phyloP scores from a whole-genome alignment of 1,140 invertebrate species.

The Polypedilum pembai region DNA sequence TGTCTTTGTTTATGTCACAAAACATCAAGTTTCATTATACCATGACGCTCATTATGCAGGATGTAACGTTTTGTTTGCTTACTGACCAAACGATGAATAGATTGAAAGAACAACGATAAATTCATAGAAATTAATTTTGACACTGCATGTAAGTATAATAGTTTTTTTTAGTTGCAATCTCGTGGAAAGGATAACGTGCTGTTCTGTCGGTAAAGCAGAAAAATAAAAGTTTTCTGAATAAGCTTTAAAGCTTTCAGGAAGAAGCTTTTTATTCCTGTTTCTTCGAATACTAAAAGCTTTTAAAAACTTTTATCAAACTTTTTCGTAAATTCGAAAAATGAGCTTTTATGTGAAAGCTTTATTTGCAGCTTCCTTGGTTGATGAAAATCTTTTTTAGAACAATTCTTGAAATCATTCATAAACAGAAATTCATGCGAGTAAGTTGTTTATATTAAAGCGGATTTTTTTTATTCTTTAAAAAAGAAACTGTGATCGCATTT shows the following conservation, averaged over 20 bases:
- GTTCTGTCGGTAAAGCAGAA: too few relatives aligned
- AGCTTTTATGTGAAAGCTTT: too few relatives aligned
- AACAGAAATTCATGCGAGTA: background rate
- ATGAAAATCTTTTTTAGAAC: conserved; percentile 1
- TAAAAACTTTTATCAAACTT: background rate
- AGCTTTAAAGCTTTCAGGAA: too few relatives aligned
- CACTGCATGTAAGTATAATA: too few relatives aligned
- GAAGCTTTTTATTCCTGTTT: background rate
- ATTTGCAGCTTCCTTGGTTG: background rate
- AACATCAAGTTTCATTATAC: background rate
- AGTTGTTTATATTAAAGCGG: background rate
- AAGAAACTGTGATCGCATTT: background rate
- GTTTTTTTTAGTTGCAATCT: too few relatives aligned
- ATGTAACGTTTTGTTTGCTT: too few relatives aligned
- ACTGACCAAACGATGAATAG: too few relatives aligned
- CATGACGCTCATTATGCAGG: too few relatives aligned
- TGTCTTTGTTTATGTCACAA: conserved; percentile 40
- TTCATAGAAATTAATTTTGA: too few relatives aligned
- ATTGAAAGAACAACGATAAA: too few relatives aligned
- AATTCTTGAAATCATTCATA: background rate
- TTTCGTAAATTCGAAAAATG: conserved; percentile 6
- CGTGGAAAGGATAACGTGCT: too few relatives aligned
- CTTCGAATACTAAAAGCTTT: background rate
- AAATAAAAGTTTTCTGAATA: too few relatives aligned
- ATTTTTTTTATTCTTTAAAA: background rate